Base-by-base conservation (phyloP, 53 echinoderm and acorn worm genomes). In the Apostichopus leukothele region DNA sequence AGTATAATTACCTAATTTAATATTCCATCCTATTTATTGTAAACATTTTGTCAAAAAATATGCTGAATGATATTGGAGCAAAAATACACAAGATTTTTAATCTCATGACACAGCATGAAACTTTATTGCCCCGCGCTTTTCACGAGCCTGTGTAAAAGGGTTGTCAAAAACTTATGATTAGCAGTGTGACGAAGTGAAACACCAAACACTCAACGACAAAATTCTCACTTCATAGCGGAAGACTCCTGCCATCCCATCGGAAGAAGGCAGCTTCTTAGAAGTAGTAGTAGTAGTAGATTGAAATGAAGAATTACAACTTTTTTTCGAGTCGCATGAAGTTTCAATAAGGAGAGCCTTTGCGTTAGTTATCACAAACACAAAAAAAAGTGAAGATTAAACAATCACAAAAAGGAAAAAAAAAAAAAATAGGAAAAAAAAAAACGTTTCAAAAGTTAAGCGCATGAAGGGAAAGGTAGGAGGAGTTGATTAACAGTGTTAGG, bases 401-500 rank as follows among this genome's bases (percentile, higher is more conserved):
- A 39, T 39, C 39, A 39, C 39, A 39, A 3, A 39, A 39, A 39
- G 39, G 6, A 71, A 18, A 19, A 71, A 16, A 18, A 5, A 68
- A 19, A 71, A 19, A 71, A 20, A 81, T 10, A 81, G 81, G 9
- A 81, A 81, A 81, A 81, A 1, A 55, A 14, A 81, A 81, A 52
- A 59, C 21, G 18, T 8, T 81, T 53, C 16, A n/a, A 81, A 81
- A 54, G 53, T 81, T 19, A 79, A 7, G 20, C 53, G 20, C 81
- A 21, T 21, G 59, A 54, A 81, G 23, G 22, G 81, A 23, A 19
- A 6, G 71, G 71, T 18, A 16, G 11, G 63, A 39, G 10, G 22
- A 77, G 81, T 81, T 81, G 81, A 81, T 81, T 81, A 81, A 81
- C 81, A 81, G 23, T 23, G 81, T 81, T 81, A 81, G 81, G 19